A percentile compares a stretch with the other conserved stretches of the same genome.
Evolutionary conservation across 1,140 invertebrate genomes (phyloP).

Genomic region (Melanaphis sacchari): DNA sequence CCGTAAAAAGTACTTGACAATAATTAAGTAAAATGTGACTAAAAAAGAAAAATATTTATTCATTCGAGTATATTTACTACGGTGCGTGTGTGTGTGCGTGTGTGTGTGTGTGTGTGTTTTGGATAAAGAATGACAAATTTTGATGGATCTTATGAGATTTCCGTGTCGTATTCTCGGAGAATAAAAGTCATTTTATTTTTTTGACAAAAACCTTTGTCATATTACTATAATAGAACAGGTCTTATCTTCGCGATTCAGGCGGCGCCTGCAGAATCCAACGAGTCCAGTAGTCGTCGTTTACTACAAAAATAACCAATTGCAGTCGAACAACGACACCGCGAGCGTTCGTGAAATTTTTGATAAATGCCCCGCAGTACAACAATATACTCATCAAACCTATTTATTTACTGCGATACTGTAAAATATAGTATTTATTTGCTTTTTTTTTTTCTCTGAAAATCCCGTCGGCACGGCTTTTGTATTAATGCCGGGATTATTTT

Average conservation of each 20-base stretch:
- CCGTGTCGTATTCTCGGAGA: background rate
- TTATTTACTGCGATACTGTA: background rate
- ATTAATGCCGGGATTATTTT: conserved; percentile 50
- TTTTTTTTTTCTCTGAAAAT: conserved; percentile 15
- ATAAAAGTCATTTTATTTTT: conserved; percentile 12
- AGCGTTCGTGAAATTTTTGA: background rate
- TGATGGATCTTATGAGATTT: background rate
- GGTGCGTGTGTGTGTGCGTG: background rate
- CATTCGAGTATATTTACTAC: background rate
- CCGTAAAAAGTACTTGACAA: background rate
- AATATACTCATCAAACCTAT: background rate
- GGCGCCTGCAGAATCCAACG: background rate
- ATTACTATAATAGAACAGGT: background rate
- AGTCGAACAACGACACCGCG: background rate
- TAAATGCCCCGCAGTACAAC: background rate
- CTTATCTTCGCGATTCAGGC: conserved; percentile 40
- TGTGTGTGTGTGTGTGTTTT: background rate
- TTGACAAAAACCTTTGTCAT: conserved; percentile 4
- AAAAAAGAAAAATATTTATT: background rate
- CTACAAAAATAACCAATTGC: conserved; percentile 20
- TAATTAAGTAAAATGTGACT: background rate
- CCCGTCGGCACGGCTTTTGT: conserved; percentile 2
- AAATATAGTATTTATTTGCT: background rate
- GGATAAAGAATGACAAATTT: conserved; percentile 12
- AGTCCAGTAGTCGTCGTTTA: background rate